These are phyloP conservation scores for Cinclus mexicanus DNA, from an alignment of 2,113 vertebrate genomes.

Conservation along the genomic window DNA sequence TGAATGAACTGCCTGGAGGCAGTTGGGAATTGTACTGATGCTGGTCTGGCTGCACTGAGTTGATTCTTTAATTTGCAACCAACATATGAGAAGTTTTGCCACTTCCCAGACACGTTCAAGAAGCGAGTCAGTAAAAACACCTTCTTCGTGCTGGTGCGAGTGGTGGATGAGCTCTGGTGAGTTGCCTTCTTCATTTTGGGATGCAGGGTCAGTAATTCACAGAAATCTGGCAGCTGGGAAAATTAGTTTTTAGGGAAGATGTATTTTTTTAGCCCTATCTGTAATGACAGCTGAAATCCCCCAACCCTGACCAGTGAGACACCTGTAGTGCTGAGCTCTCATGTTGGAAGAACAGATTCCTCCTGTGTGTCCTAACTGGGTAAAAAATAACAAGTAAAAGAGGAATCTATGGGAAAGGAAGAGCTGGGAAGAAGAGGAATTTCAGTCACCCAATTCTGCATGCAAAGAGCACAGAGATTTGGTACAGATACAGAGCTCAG, in stretches of 20 bases:
- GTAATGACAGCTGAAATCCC: neutral
- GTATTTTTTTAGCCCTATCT: neutral
- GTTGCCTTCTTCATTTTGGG: neutral
- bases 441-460: neutral
- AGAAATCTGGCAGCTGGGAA: neutral
- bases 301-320: rapidly evolving
- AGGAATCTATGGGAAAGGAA: neutral
- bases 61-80: constrained; percentile 79
- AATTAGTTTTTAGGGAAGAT: neutral
- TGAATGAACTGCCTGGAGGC: neutral
- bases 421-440: neutral
- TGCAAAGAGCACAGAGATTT: neutral
- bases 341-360: neutral
- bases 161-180: constrained; percentile 98
- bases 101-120: constrained; percentile 94
- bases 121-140: constrained; percentile 99
- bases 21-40: neutral
- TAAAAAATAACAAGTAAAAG: neutral
- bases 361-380: neutral
- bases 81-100: constrained; percentile 95
- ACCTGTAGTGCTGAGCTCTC: neutral
- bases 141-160: constrained; percentile 95
- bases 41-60: neutral
- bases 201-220: neutral
- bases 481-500: rapidly evolving